Conservation (phyloP, 2,888 invertebrate genomes). For the Vandiemenella viatica region DNA sequence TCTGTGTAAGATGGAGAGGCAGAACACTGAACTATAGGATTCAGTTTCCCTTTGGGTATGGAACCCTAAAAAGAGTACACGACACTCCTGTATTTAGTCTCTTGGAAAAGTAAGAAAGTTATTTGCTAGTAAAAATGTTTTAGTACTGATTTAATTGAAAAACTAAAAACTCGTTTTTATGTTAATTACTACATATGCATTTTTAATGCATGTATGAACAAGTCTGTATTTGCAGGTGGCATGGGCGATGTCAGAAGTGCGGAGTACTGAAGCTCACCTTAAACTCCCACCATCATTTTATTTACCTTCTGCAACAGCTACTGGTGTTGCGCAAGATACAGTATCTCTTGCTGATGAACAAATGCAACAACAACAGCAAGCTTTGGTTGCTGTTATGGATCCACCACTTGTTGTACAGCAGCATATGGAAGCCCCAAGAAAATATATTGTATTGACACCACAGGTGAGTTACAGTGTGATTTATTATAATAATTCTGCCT, state of each 20-base stretch:
- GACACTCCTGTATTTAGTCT: no score
- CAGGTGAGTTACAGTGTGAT: slow-evolving; percentile 37
- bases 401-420: slow-evolving; percentile 55
- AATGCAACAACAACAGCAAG: background rate
- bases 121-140: no score
- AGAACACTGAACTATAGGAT: no score
- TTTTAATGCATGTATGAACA: no score
- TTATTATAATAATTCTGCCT: background rate
- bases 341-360: slow-evolving; percentile 2
- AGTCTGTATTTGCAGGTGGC: no score
- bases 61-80: no score
- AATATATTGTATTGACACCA: slow-evolving; percentile 74
- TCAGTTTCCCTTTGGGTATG: no score
- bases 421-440: slow-evolving; percentile 52
- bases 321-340: slow-evolving; percentile 17
- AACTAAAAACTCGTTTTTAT: no score
- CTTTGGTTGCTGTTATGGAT: slow-evolving; percentile 27
- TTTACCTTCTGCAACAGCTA: slow-evolving; percentile 4
- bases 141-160: no score
- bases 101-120: no score
- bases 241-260: slow-evolving; percentile 64
- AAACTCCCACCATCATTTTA: background rate
- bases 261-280: slow-evolving; percentile 28
- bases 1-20: no score
- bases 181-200: no score